Evolutionary conservation across 2,113 vertebrate species (phyloP).

Genomic region (Dipodomys merriami): DNA sequence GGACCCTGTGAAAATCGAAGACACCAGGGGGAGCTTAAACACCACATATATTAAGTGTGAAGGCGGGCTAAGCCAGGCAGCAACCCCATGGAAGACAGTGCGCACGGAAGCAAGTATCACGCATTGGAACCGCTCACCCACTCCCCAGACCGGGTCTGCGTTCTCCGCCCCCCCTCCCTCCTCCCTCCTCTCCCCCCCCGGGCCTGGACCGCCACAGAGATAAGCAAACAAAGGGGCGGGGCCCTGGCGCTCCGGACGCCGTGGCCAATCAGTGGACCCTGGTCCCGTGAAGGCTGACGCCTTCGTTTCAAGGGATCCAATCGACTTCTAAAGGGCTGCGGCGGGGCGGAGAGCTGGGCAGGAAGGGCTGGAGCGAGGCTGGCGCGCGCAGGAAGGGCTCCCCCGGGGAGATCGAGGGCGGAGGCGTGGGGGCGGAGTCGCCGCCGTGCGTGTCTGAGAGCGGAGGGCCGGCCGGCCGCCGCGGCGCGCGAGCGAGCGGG

Average conservation of each 20-base stretch:
- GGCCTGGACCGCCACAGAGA: not conserved
- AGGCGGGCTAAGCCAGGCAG: not conserved
- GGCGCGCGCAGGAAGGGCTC: not conserved
- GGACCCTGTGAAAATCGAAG: not conserved
- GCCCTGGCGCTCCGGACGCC: not conserved
- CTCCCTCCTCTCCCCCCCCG: not conserved
- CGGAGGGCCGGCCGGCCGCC: conserved; percentile 51
- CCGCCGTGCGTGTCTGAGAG: not conserved
- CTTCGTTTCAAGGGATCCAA: conserved; percentile 40
- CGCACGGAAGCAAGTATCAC: not conserved
- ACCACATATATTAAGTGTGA: not conserved
- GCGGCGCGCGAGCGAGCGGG: conserved; percentile 61
- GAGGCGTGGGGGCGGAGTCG: conserved; percentile 47
- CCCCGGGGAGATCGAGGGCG: not conserved
- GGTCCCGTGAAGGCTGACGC: not conserved
- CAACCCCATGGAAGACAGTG: not conserved
- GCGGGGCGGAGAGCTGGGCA: conserved; percentile 47
- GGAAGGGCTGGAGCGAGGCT: not conserved
- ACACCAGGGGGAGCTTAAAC: conserved; percentile 65
- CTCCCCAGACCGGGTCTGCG: not conserved
- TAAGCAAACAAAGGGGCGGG: conserved; percentile 76
- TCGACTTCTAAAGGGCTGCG: not conserved
- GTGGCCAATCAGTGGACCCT: conserved; percentile 51
- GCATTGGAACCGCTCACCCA: conserved; percentile 38
- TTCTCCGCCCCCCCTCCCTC: not conserved